Evolutionary conservation across 2,113 vertebrate genomes (phyloP).

Genomic region (Pelecanus crispus): DNA sequence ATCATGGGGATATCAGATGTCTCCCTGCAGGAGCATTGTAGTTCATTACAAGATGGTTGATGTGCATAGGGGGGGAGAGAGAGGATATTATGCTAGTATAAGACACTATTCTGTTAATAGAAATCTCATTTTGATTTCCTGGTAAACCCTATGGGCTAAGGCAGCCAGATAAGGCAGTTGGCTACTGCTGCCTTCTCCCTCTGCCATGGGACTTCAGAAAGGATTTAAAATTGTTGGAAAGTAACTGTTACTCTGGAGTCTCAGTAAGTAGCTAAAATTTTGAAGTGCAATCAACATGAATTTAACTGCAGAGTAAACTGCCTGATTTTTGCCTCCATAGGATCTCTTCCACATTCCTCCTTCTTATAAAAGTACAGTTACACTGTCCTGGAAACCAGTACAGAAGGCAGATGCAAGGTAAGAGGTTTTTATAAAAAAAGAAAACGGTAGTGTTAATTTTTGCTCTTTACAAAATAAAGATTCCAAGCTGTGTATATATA

Average conservation of each 20-base stretch:
- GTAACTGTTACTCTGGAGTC: neutral
- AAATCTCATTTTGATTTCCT: neutral
- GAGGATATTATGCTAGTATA: neutral
- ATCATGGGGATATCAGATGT: neutral
- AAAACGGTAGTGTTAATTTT: neutral
- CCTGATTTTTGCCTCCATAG: slow-evolving; percentile 69
- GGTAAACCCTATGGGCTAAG: neutral
- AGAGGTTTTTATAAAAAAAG: neutral
- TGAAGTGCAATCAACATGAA: neutral
- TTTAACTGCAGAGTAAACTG: neutral
- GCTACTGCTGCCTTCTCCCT: neutral
- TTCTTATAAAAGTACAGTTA: slow-evolving; percentile 97
- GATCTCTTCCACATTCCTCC: slow-evolving; percentile 99
- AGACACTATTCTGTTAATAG: neutral
- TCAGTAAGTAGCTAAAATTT: neutral
- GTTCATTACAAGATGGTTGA: neutral
- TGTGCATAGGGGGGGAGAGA: neutral
- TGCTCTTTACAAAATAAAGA: neutral
- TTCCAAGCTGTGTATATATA: neutral
- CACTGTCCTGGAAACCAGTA: slow-evolving; percentile 97
- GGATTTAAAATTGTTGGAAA: neutral
- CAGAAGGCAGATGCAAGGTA: slow-evolving; percentile 89
- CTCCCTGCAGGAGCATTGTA: neutral
- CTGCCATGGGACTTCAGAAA: neutral
- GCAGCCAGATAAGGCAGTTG: neutral